Conservation (phyloP, 1,140 invertebrate species). For the Calephelis virginiensis region DNA sequence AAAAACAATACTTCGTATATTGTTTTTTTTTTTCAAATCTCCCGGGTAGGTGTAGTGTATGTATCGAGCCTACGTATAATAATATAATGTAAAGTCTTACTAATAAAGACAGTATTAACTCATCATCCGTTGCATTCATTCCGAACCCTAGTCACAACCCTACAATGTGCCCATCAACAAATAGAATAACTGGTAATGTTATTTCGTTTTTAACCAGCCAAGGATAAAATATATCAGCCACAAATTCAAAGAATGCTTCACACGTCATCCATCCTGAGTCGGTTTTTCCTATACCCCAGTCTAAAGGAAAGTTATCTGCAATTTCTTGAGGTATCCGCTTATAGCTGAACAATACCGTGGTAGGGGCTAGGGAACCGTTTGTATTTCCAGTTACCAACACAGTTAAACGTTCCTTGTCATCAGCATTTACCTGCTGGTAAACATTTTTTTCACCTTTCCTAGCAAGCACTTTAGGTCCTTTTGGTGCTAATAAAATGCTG, state of each 20-base stretch:
- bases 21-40: too few relatives aligned
- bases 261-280: conserved; percentile 37
- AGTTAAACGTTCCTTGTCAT: conserved; percentile 36
- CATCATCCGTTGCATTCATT: too few relatives aligned
- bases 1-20: too few relatives aligned
- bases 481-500: conserved; percentile 31
- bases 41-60: too few relatives aligned
- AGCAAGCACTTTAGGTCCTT: conserved; percentile 30
- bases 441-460: conserved; percentile 35
- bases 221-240: conserved; percentile 35
- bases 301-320: conserved; percentile 31
- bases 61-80: too few relatives aligned
- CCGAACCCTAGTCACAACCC: too few relatives aligned
- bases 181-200: conserved; percentile 31
- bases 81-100: too few relatives aligned
- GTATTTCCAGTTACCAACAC: conserved; percentile 33
- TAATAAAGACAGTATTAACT: too few relatives aligned
- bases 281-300: conserved; percentile 34
- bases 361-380: conserved; percentile 29
- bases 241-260: conserved; percentile 37
- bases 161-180: conserved; percentile 29
- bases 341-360: conserved; percentile 30
- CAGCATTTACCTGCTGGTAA: conserved; percentile 30
- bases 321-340: conserved; percentile 35
- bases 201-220: conserved; percentile 33